Evolutionary conservation across 2,888 invertebrate genomes (phyloP).

Genomic region (Pollenia labialis): DNA sequence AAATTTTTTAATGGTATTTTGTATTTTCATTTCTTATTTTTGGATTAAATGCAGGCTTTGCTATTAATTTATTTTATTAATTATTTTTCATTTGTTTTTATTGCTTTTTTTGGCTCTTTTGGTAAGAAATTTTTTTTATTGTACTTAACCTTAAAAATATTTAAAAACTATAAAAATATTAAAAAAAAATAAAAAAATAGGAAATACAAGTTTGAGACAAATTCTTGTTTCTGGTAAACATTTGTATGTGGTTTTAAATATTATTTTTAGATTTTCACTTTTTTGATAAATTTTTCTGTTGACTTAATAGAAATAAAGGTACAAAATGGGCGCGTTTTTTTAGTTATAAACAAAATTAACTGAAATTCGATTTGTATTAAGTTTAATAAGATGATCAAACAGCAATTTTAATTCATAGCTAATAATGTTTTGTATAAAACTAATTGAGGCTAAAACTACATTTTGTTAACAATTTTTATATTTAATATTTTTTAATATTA

Average conservation of each 20-base stretch:
- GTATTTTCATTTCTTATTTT: constrained; percentile 7
- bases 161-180: constrained; percentile 2
- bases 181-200: not conserved
- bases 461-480: constrained; percentile 36
- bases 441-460: constrained; percentile 35
- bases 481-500: constrained; percentile 22
- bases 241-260: too few relatives aligned
- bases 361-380: constrained; percentile 19
- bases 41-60: constrained; percentile 41
- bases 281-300: not conserved
- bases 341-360: not conserved
- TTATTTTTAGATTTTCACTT: not conserved
- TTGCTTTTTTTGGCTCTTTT: constrained; percentile 37
- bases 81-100: not conserved
- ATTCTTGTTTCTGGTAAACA: not conserved
- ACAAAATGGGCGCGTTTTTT: constrained; percentile 46
- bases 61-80: not conserved
- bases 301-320: constrained; percentile 35
- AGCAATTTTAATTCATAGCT: not conserved
- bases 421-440: constrained; percentile 19
- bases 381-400: not conserved
- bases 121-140: constrained; percentile 13
- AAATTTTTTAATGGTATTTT: not conserved
- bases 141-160: constrained; percentile 30
- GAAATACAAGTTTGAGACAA: constrained; percentile 20